A percentile compares a stretch with the other conserved stretches of the same genome.
Conservation (phyloP, 2,797 vertebrate genomes). For the Diplodus sargus region DNA sequence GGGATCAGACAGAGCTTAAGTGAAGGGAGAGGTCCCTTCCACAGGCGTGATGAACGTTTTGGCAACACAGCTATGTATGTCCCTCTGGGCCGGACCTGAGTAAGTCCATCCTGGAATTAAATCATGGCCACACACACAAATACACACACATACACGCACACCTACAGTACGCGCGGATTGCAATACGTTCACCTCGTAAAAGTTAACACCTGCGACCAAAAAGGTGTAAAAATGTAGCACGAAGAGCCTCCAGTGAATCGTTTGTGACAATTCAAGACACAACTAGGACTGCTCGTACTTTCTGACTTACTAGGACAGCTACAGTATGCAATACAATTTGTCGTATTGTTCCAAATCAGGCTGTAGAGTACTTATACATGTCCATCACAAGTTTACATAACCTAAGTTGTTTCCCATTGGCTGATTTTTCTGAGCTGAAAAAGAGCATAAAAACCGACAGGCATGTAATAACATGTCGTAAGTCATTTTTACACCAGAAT, state of each 20-base stretch:
- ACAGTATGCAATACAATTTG: background rate
- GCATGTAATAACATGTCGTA: no score
- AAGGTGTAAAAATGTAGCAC: constrained; percentile 24
- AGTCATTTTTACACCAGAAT: no score
- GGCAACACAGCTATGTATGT: constrained; percentile 51
- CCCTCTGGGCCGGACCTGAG: constrained; percentile 45
- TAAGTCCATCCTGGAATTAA: constrained; percentile 55
- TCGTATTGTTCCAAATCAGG: background rate
- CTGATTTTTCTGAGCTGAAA: background rate
- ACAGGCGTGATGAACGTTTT: constrained; percentile 74
- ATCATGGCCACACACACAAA: constrained; percentile 42
- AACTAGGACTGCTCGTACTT: background rate
- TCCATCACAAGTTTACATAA: background rate
- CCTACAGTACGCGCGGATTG: background rate
- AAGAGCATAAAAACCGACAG: background rate
- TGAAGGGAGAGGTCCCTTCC: constrained; percentile 73
- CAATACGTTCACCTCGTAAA: constrained; percentile 36
- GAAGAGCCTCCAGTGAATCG: constrained; percentile 13
- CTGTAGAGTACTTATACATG: background rate
- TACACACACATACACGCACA: constrained; percentile 16
- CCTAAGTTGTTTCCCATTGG: background rate
- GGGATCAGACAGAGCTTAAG: constrained; percentile 63
- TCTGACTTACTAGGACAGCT: background rate
- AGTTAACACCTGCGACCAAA: constrained; percentile 59
- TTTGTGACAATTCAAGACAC: constrained; percentile 17